Evolutionary conservation across 2,797 vertebrate species (phyloP), one percentile per base, ranked within the genome.

Genomic region (Steatocranus sp.): DNA sequence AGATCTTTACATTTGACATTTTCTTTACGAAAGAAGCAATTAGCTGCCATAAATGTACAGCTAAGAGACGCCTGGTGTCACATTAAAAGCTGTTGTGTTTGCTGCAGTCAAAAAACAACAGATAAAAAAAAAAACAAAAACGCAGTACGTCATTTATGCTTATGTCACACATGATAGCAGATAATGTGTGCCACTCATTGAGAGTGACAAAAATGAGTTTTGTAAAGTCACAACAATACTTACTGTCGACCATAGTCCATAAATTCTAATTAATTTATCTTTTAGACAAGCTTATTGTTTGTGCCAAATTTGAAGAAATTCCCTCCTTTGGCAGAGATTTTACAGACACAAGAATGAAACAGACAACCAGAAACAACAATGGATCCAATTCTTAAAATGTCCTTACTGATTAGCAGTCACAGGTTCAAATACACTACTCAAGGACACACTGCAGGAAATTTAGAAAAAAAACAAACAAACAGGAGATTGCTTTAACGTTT

Each of bases 1-100:
- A 25, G n/a, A 68, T 68, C 63, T 43, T 68, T 68, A 68, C 20
- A 43, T 68, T 68, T 68, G 63, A 25, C 63, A 68, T 68, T 25
- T 68, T 68, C 36, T 68, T 41, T 41, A 68, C 0, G 1, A 17
- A 25, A 15, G 14, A 41, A 43, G 36, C 36, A 68, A 25, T 43
- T 68, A 43, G 5, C 36, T 11, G 36, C 36, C 63, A 68, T 6
- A 25, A 43, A 68, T 68, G 36, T 68, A 68, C 14, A 43, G 5
- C 20, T 68, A 68, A 43, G 5, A 25, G 36, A 68, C 6, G 36
- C 14, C 63, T 68, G 63, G 36, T 17, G 20, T 23, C 36, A 43
- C 25, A 17, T 68, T 68, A 17, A 68, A 68, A 68, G 20, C 63
- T 68, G 12, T 23, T 68, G 1, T 68, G 14, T 43, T 43, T 68